Base-by-base conservation (phyloP, 2,888 invertebrate genomes). In the Ormyrus pomaceus region DNA sequence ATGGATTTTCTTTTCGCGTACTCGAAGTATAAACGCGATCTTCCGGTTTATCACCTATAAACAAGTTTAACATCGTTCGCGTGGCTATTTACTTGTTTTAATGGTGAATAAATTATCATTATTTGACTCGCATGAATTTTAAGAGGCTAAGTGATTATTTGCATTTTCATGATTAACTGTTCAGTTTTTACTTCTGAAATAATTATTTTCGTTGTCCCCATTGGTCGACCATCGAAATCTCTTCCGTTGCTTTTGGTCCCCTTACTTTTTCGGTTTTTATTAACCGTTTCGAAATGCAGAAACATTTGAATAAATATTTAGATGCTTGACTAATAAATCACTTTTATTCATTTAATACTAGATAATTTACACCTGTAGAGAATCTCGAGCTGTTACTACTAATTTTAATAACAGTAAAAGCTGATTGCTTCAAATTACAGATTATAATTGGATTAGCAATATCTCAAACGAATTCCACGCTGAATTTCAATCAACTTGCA, bases 21-120 rank as follows among this genome's bases (percentile, higher is more conserved):
- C 8, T 68, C 58, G 8, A 45, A 8, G 56, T 34, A 68, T 68
- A 68, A 75, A 75, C 59, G 68, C 34, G 66, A 75, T 75, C 68
- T 66, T 59, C 75, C 61, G 66, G 53, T 75, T 75, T 75, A 68
- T 75, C 66, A 68, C 59, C 68, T 59, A 68, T 53, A 75, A 75
- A 75, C 75, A 68, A 59, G 68, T 75, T 75, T 68, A 51, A 50
- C 51, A 61, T 68, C 68, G 10, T 61, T n/a, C 34, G 10, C 7
- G 8, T 9, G 8, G 50, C 51, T 53, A 75, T 66, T 75, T 75
- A 68, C 59, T 66, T 75, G 45, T 51, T 61, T 75, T 75, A 61
- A 75, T 68, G 61, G n/a, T 13, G 59, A 66, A 75, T 75, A 75
- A 68, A 75, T 75, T 75, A 66, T 75, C 61, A 66, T 65, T 74